A percentile compares a stretch with the other conserved stretches of the same genome.
These are phyloP conservation scores for human (Homo sapiens) DNA, from an alignment of 2,113 vertebrate species.

Conservation along the genomic window GRCh38 chr6:106669501-106670000, in stretches of 20 bases:
- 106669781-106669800: conserved; percentile 33
- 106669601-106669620: too few species aligned
- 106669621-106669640: too few species aligned
- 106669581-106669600: too few species aligned
- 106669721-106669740: neutral
- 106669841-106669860: conserved; percentile 25
- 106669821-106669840: neutral
- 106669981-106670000: conserved; percentile 8
- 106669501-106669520: too few species aligned
- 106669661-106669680: neutral
- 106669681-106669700: neutral
- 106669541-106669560: too few species aligned
- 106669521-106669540: too few species aligned
- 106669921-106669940: conserved; percentile 33
- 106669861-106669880: neutral
- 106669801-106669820: conserved; percentile 26
- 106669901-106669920: conserved; percentile 1
- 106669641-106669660: neutral
- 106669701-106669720: neutral
- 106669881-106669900: neutral
- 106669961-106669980: conserved; percentile 26
- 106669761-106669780: neutral
- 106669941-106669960: conserved; percentile 40
- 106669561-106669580: too few species aligned
- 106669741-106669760: conserved; percentile 15